Conservation (phyloP, 2,113 vertebrate genomes). For the Sphyrna mokarran region DNA sequence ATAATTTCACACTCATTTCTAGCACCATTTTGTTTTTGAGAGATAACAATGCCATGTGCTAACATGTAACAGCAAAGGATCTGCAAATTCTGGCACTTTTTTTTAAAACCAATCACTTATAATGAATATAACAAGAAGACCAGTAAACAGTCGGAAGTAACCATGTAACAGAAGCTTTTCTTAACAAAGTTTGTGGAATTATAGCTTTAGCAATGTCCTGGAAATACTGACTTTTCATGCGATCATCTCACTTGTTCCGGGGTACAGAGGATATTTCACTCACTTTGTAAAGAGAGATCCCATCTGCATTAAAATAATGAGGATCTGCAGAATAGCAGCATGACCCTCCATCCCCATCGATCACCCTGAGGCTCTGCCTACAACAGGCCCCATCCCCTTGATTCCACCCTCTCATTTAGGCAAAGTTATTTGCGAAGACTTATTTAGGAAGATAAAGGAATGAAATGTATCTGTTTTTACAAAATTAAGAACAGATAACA, state of each 20-base stretch:
- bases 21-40: no score
- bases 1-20: no score
- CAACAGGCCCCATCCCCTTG: no score
- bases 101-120: neutral
- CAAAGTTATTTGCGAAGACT: no score
- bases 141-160: neutral
- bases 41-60: no score
- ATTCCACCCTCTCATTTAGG: no score
- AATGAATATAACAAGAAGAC: neutral
- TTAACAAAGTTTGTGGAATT: neutral
- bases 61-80: no score
- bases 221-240: neutral
- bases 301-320: neutral
- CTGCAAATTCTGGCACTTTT: neutral
- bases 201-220: neutral
- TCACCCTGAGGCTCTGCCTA: no score
- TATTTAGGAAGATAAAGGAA: neutral
- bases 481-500: neutral
- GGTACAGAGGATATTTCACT: neutral
- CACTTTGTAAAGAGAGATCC: neutral
- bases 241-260: neutral
- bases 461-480: neutral
- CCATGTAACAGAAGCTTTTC: neutral
- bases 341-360: no score
- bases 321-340: no score